phyloP scores from a whole-genome alignment of 2,888 invertebrate species.

The Cataglyphis rosenhaueri region DNA sequence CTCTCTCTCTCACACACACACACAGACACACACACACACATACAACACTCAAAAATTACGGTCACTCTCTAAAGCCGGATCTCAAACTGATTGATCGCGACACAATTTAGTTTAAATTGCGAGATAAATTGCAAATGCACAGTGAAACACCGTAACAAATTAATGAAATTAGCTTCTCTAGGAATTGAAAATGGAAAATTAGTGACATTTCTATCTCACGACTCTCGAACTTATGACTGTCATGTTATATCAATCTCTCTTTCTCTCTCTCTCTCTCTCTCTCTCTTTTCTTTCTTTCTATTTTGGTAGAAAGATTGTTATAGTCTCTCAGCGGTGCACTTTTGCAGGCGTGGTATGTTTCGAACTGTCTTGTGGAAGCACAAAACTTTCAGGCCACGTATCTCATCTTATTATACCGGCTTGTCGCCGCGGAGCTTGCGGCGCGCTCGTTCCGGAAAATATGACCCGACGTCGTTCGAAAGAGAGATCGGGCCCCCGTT shows the following conservation, averaged over 20 bases:
- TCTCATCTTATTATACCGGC: constrained; percentile 66
- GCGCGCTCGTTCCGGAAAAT: constrained; percentile 36
- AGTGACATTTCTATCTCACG: constrained; percentile 1
- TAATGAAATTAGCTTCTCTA: constrained; percentile 47
- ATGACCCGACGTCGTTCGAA: constrained; percentile 56
- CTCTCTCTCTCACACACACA: too few species aligned
- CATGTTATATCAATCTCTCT: constrained; percentile 6
- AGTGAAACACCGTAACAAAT: constrained; percentile 48
- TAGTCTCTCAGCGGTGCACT: constrained; percentile 21
- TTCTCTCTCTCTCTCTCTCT: not conserved
- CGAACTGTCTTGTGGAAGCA: constrained; percentile 34
- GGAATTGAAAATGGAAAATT: not conserved
- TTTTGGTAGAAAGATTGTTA: constrained; percentile 44
- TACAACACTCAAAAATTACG: not conserved
- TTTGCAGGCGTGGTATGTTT: constrained; percentile 11
- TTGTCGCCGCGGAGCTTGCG: constrained; percentile 57
- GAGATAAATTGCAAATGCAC: constrained; percentile 22
- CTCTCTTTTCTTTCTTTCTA: not conserved
- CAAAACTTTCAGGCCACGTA: constrained; percentile 42
- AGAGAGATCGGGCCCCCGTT: constrained; percentile 39
- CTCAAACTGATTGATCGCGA: constrained; percentile 31
- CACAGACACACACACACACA: too few species aligned
- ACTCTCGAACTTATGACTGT: constrained; percentile 15
- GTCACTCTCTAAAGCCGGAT: constrained; percentile 3
- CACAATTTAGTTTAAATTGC: constrained; percentile 32